Evolutionary conservation across 2,888 invertebrate genomes (phyloP).

Genomic region (Tinea semifulvella): DNA sequence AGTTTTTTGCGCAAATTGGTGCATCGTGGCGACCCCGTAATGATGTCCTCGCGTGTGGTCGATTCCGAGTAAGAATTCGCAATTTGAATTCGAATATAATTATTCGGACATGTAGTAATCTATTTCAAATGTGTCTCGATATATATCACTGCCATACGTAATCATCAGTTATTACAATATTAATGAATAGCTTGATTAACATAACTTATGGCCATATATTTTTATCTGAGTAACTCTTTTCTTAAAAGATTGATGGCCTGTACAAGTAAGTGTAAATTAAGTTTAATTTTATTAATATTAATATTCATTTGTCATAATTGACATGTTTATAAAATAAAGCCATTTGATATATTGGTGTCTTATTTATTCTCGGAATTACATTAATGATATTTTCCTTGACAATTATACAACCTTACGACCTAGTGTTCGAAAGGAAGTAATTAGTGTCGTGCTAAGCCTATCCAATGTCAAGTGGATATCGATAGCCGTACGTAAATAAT

Average conservation of each 20-base stretch:
- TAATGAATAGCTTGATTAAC: no score
- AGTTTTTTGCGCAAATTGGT: slow-evolving; percentile 37
- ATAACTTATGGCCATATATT: no score
- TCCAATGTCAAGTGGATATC: slow-evolving; percentile 8
- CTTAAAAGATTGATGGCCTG: background rate
- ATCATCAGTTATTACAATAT: no score
- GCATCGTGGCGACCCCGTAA: slow-evolving; percentile 38
- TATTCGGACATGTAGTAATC: background rate
- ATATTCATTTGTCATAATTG: background rate
- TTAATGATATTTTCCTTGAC: slow-evolving; percentile 7
- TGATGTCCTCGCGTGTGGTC: slow-evolving; percentile 48
- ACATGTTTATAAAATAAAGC: background rate
- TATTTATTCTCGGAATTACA: slow-evolving; percentile 3
- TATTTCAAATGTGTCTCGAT: slow-evolving; percentile 1
- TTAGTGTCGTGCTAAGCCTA: slow-evolving; percentile 9
- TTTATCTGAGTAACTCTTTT: no score
- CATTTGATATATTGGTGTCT: background rate
- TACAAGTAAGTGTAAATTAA: background rate
- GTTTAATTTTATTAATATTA: background rate
- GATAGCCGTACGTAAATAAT: slow-evolving; percentile 4
- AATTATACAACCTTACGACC: slow-evolving; percentile 2
- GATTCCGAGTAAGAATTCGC: slow-evolving; percentile 15
- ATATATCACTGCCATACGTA: background rate
- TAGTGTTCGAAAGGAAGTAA: slow-evolving; percentile 8
- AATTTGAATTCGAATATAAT: slow-evolving; percentile 31